A percentile compares a stretch with the other conserved stretches of the same genome.
These are phyloP conservation scores for Drosophila varians DNA, from an alignment of 1,140 invertebrate genomes.

Conservation along the genomic window DNA sequence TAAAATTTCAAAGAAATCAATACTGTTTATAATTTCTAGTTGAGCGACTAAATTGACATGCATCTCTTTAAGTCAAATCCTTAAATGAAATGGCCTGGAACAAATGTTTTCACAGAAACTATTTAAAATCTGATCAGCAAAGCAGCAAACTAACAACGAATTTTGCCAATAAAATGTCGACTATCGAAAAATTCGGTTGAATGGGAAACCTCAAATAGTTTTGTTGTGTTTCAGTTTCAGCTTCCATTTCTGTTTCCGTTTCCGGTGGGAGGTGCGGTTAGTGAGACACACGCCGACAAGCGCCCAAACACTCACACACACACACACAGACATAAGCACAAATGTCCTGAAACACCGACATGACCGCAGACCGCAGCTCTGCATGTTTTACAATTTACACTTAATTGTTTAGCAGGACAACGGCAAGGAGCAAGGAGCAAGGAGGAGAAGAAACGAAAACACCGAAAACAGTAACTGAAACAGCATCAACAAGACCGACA, in stretches of 20 bases:
- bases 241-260: slow-evolving; percentile 14
- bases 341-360: slow-evolving; percentile 1
- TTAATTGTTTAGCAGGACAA: slow-evolving; percentile 48
- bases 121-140: too few species aligned
- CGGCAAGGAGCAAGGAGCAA: slow-evolving; percentile 1
- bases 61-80: too few species aligned
- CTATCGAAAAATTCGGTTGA: slow-evolving; percentile 1
- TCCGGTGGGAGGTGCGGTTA: slow-evolving; percentile 1
- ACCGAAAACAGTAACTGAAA: slow-evolving; percentile 20
- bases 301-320: too few species aligned
- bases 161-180: background rate
- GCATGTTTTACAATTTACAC: slow-evolving; percentile 50
- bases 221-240: slow-evolving; percentile 3
- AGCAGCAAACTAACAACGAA: background rate
- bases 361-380: slow-evolving; percentile 36
- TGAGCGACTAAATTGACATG: too few species aligned
- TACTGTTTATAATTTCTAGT: too few species aligned
- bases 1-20: too few species aligned
- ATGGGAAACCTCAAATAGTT: slow-evolving; percentile 10
- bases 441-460: background rate
- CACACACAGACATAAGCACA: slow-evolving; percentile 5
- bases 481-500: slow-evolving; percentile 47
- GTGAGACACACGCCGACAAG: background rate
- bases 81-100: background rate
- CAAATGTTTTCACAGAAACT: background rate